phyloP scores from a whole-genome alignment of 2,888 invertebrate genomes.

The Salticus scenicus region DNA sequence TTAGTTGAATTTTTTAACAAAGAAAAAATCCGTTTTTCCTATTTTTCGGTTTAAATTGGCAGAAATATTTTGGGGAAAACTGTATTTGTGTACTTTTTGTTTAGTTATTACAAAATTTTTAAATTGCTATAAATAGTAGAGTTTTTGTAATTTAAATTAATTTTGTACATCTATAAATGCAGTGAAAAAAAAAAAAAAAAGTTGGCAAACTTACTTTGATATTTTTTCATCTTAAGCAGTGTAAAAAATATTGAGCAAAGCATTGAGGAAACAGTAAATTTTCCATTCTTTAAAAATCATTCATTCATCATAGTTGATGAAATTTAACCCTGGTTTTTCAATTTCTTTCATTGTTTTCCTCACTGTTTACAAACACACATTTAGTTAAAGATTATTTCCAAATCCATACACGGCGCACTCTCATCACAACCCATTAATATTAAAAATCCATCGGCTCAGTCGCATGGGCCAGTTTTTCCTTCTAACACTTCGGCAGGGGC shows the following conservation, averaged over 20 bases:
- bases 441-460: conserved; percentile 24
- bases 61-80: no score
- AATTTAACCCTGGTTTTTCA: background rate
- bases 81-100: no score
- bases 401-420: background rate
- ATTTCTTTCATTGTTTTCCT: background rate
- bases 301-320: background rate
- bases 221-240: background rate
- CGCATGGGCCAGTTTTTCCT: conserved; percentile 32
- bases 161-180: no score
- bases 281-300: conserved; percentile 11
- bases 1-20: no score
- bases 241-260: conserved; percentile 1
- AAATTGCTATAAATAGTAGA: no score
- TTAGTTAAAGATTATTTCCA: background rate
- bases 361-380: conserved; percentile 1
- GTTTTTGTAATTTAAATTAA: no score
- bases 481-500: conserved; percentile 18
- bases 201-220: background rate
- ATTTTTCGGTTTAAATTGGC: no score
- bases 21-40: no score
- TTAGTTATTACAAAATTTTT: no score
- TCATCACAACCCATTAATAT: background rate
- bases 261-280: background rate
- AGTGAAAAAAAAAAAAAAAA: no score